Base-by-base conservation (phyloP, 2,797 vertebrate species). In the Acipenser oxyrinchus region DNA sequence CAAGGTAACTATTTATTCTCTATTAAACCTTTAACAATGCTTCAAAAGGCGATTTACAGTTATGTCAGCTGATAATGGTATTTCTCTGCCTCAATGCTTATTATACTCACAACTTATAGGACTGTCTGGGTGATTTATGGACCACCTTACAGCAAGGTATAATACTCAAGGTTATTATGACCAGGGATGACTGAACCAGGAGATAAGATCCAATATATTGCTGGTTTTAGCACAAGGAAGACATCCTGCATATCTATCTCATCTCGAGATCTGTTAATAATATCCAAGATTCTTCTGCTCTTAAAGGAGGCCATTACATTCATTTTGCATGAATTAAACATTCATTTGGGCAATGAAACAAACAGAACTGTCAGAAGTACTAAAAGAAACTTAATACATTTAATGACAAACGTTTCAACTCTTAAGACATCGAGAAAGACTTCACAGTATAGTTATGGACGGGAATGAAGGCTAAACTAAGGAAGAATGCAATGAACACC, bases 21-120 rank as follows among this genome's bases (percentile, higher is more conserved):
- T 70, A 66, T 72, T 66, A 77, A 65, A 71, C 64, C 65, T 62
- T 62, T 59, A 63, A 60, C 66, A 49, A 67, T 61, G 58, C 51
- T 62, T 62, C 53, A 49, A 23, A 60, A 62, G 37, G 49, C 66
- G 18, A 67, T 67, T 67, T 67, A 48, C 15, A 60, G 18, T 60
- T 67, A 49, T 62, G 50, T 51, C 50, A 67, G 58, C 58, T 62
- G 66, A 48, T 67, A 51, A 61, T 67, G 66, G 49, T 66, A 59
- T 37, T 37, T 37, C 66, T 51, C 66, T 51, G 18, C 11, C 15
- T 67, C 37, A 11, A 61, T 61, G 66, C 51, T 18, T 57, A 23
- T 55, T 10, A 55, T 11, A 48, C 4, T 51, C 58, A 67, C 49
- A 67, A 61, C 60, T 52, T 61, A 49, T 15, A 9, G 4, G 18